A percentile compares a stretch with the other conserved stretches of the same genome.
Conservation (phyloP, 2,888 invertebrate species). For the Xanthia icteritia region DNA sequence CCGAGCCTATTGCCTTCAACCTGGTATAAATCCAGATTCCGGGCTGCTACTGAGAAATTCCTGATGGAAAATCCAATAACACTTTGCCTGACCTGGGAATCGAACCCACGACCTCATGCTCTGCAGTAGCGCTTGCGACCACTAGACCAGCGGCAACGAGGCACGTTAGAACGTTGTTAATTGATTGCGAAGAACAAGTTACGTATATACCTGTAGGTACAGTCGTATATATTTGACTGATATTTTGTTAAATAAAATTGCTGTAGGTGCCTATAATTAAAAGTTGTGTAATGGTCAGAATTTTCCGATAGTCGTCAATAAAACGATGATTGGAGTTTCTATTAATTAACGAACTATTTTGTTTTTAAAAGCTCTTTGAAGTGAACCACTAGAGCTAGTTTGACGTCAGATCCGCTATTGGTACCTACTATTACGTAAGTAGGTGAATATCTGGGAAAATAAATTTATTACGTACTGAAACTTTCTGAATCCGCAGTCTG, state of each 20-base stretch:
- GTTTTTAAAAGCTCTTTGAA: constrained; percentile 33
- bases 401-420: not conserved
- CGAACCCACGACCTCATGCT: too few relatives aligned
- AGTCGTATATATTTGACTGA: not conserved
- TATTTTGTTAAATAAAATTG: constrained; percentile 6
- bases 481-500: not conserved
- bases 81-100: not conserved
- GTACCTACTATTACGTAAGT: not conserved
- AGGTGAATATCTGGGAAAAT: not conserved
- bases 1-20: not conserved
- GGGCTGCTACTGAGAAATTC: not conserved
- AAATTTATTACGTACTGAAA: not conserved
- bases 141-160: too few relatives aligned
- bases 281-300: constrained; percentile 24
- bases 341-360: constrained; percentile 37
- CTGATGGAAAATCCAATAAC: not conserved
- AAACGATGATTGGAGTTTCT: constrained; percentile 28
- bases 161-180: constrained; percentile 2
- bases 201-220: not conserved
- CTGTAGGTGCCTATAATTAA: constrained; percentile 16
- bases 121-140: too few relatives aligned
- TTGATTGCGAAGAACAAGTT: not conserved
- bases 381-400: not conserved
- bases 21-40: not conserved
- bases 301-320: constrained; percentile 16